A percentile compares a stretch with the other conserved stretches of the same genome.
These are phyloP conservation scores for Phaethornis superciliosus DNA, from an alignment of 2,113 vertebrate species.

Conservation along the genomic window DNA sequence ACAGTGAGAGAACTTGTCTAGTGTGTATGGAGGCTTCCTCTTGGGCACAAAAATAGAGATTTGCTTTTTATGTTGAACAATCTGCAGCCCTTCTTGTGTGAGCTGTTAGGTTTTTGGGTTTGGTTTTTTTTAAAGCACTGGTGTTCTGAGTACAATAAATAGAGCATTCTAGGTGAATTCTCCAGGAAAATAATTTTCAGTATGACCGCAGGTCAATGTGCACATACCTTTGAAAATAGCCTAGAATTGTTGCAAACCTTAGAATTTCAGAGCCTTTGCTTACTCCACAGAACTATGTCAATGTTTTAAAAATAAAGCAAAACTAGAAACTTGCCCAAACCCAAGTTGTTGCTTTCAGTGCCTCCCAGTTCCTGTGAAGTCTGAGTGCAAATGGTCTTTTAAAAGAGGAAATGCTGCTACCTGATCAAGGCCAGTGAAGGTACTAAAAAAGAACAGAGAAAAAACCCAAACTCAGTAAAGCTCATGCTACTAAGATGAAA, in stretches of 20 bases:
- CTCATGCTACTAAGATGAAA: background rate
- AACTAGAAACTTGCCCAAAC: background rate
- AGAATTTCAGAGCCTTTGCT: background rate
- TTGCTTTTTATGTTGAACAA: background rate
- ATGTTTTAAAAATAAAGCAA: background rate
- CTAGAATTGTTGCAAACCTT: background rate
- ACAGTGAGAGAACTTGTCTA: background rate
- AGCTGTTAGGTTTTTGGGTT: background rate
- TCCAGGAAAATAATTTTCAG: background rate
- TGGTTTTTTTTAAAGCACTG: background rate
- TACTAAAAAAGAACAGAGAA: background rate
- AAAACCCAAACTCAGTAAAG: background rate
- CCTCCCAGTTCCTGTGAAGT: background rate
- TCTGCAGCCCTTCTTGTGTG: slow-evolving; percentile 17
- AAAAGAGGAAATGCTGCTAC: background rate
- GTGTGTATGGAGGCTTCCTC: background rate
- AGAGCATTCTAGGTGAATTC: background rate
- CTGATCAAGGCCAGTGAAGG: background rate
- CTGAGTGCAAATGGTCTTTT: background rate
- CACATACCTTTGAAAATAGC: background rate
- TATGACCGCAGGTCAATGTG: background rate
- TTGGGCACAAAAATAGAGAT: background rate
- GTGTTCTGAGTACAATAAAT: slow-evolving; percentile 5
- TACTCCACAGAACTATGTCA: background rate
- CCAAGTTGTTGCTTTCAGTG: background rate